Percentiles rank a stretch among this genome's conserved stretches.
These are phyloP conservation scores for Cyphomyrus plagiostoma DNA, from an alignment of 2,113 vertebrate genomes.

Conservation along the genomic window DNA sequence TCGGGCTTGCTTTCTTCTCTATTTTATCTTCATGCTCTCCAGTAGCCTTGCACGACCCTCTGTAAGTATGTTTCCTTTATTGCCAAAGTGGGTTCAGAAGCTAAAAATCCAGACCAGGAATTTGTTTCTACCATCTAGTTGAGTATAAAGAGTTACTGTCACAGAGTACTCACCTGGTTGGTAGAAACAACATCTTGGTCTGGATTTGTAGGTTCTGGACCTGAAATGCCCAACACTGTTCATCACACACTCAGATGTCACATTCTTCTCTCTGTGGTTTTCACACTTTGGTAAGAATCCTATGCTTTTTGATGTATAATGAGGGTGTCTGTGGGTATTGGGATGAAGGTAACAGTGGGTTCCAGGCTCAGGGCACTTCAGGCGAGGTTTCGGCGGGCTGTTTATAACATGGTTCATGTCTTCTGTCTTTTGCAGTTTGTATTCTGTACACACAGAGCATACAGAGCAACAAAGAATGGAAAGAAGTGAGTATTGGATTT, in stretches of 20 bases:
- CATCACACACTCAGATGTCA: background rate
- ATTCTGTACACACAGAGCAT: conserved; percentile 73
- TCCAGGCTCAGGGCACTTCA: background rate
- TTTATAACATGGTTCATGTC: background rate
- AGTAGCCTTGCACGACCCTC: conserved; percentile 12
- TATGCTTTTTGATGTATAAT: background rate
- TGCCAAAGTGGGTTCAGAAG: background rate
- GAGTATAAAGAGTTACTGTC: background rate
- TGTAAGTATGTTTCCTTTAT: conserved; percentile 14
- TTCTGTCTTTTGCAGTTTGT: conserved; percentile 61
- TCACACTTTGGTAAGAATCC: background rate
- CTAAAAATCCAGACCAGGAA: background rate
- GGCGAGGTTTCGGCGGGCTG: background rate
- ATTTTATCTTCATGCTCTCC: conserved; percentile 4
- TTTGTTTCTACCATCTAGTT: background rate
- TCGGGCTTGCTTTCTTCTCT: background rate
- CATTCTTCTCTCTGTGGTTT: background rate
- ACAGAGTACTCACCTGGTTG: background rate
- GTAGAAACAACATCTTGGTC: background rate
- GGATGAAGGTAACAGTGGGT: background rate
- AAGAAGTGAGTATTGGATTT: conserved; percentile 63
- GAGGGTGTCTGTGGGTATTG: background rate
- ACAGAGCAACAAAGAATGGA: conserved; percentile 72
- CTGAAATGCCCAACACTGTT: background rate
- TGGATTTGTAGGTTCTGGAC: background rate